A percentile compares a stretch with the other conserved stretches of the same genome.
Evolutionary conservation across 2,888 invertebrate genomes (phyloP).

Genomic region (Artemia sinica): DNA sequence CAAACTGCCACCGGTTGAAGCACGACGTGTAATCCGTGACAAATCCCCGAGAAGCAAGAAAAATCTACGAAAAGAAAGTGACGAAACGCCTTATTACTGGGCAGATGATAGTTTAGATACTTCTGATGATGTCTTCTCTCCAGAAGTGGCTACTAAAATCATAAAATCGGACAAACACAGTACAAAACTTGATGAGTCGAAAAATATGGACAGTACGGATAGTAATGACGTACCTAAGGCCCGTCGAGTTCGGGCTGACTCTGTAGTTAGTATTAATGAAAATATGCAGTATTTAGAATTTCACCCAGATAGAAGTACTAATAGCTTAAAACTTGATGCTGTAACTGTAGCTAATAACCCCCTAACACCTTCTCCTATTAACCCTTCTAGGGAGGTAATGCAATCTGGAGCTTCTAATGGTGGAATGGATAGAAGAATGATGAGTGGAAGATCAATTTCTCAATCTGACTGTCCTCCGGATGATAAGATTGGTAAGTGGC

Average conservation of each 20-base stretch:
- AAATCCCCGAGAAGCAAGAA: background rate
- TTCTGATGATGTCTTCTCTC: background rate
- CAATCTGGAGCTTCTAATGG: background rate
- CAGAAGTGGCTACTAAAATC: background rate
- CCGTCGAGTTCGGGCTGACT: slow-evolving; percentile 6
- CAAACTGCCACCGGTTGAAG: background rate
- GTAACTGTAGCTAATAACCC: slow-evolving; percentile 12
- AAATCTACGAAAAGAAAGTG: background rate
- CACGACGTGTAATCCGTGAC: background rate
- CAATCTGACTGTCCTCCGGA: slow-evolving; percentile 53
- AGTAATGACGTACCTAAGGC: background rate
- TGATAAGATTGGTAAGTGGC: slow-evolving; percentile 54
- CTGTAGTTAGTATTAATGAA: slow-evolving; percentile 4
- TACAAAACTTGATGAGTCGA: background rate
- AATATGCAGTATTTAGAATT: slow-evolving; percentile 7
- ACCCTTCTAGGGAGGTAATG: background rate
- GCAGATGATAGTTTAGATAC: slow-evolving; percentile 4
- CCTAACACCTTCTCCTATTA: slow-evolving; percentile 19
- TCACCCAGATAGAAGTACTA: background rate
- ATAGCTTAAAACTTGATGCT: background rate
- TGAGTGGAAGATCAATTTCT: slow-evolving; percentile 23
- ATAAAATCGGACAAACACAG: background rate
- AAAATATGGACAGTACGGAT: background rate
- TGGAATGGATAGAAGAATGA: background rate
- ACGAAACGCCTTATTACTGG: slow-evolving; percentile 10